These are phyloP conservation scores for Mesorhabditis spiculigera DNA, from an alignment of 2,888 invertebrate species.

Conservation along the genomic window DNA sequence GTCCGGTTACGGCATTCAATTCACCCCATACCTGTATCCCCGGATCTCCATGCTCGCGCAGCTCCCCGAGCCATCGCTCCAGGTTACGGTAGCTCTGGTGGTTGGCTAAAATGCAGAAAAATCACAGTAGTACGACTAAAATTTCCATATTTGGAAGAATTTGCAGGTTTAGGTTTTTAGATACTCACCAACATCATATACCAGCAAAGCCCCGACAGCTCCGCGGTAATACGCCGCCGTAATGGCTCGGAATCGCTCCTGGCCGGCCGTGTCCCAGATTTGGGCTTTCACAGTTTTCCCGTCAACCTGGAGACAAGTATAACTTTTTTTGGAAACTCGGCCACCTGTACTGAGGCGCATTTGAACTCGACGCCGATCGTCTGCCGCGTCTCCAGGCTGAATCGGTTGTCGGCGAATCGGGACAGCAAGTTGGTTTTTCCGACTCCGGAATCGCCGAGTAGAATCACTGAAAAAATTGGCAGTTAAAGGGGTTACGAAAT, in stretches of 20 bases:
- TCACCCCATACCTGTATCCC: slow-evolving; percentile 72
- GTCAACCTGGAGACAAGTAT: slow-evolving; percentile 72
- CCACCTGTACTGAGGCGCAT: slow-evolving; percentile 24
- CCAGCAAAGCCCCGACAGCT: slow-evolving; percentile 94
- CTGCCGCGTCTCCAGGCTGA: slow-evolving; percentile 99
- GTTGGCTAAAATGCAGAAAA: slow-evolving; percentile 50
- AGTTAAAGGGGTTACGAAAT: no score
- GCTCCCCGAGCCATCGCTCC: slow-evolving; percentile 94
- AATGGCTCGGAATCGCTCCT: slow-evolving; percentile 93
- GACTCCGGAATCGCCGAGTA: slow-evolving; percentile 99
- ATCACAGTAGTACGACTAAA: not conserved
- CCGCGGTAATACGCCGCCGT: slow-evolving; percentile 95
- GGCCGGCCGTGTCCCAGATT: slow-evolving; percentile 98
- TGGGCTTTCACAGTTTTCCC: slow-evolving; percentile 99
- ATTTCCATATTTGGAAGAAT: not conserved
- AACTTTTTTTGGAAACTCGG: not conserved
- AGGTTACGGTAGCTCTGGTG: slow-evolving; percentile 99
- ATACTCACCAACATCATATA: slow-evolving; percentile 86
- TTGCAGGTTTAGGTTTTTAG: not conserved
- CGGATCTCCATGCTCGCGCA: slow-evolving; percentile 97
- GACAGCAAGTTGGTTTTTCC: slow-evolving; percentile 99
- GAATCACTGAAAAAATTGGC: slow-evolving; percentile 78
- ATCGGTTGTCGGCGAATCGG: slow-evolving; percentile 99
- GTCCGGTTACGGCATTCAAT: no score
- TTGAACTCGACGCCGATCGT: slow-evolving; percentile 99